Percentiles rank a stretch among this genome's conserved stretches.
Evolutionary conservation across 2,888 invertebrate genomes (phyloP).

Genomic region (Timema podura): DNA sequence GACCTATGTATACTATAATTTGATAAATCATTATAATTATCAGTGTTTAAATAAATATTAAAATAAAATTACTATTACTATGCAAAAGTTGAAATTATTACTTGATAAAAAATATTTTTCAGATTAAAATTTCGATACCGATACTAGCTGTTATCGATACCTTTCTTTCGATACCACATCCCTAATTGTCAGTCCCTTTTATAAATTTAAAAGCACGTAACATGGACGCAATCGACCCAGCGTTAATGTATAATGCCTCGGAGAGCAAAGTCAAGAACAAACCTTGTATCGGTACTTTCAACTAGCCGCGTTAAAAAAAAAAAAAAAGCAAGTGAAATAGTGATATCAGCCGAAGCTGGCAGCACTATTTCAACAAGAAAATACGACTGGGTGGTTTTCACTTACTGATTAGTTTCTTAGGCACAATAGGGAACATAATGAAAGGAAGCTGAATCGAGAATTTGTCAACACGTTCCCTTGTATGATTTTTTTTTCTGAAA

Average conservation of each 20-base stretch:
- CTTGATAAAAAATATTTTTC: no score
- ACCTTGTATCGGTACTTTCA: not conserved
- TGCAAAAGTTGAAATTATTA: no score
- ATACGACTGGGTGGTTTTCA: not conserved
- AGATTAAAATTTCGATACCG: no score
- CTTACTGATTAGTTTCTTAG: conserved; percentile 1
- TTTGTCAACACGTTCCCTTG: not conserved
- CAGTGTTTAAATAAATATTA: no score
- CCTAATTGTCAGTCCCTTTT: not conserved
- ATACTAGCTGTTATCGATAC: no score
- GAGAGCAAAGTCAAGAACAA: conserved; percentile 3
- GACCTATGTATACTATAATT: no score
- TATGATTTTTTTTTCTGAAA: no score
- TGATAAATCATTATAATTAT: no score
- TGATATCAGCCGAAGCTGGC: not conserved
- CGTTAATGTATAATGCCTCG: not conserved
- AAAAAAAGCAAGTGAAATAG: not conserved
- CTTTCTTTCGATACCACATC: no score
- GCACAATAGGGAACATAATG: not conserved
- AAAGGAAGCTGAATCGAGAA: conserved; percentile 1
- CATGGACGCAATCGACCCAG: not conserved
- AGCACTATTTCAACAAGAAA: not conserved
- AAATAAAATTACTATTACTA: no score
- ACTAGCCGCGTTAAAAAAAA: not conserved
- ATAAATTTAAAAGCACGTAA: not conserved